These are phyloP conservation scores for Stenchaetothrips biformis DNA, from an alignment of 2,888 invertebrate genomes.

Conservation along the genomic window DNA sequence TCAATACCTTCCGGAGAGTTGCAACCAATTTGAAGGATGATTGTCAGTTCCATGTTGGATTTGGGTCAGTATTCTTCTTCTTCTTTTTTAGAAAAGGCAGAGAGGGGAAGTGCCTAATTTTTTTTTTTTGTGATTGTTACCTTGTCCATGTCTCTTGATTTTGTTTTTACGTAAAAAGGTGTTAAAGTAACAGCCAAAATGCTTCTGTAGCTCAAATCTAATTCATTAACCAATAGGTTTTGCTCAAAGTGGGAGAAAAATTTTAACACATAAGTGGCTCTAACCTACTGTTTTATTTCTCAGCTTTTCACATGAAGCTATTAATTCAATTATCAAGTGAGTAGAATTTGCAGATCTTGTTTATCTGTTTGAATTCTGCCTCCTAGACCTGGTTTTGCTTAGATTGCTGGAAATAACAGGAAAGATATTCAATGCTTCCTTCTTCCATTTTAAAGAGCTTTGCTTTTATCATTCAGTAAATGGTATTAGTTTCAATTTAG, in stretches of 20 bases:
- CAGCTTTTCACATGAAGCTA: constrained; percentile 15
- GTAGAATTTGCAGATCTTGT: background rate
- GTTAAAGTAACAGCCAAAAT: no score
- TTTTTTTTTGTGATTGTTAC: no score
- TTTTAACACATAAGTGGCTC: background rate
- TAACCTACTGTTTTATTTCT: constrained; percentile 2
- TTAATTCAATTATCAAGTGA: constrained; percentile 4
- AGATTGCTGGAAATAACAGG: background rate
- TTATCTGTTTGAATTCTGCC: background rate
- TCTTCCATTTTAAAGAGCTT: background rate
- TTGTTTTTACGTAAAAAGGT: no score
- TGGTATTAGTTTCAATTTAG: background rate
- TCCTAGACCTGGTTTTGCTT: background rate
- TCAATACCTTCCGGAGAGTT: constrained; percentile 61
- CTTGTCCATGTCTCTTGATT: no score
- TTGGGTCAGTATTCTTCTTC: constrained; percentile 54
- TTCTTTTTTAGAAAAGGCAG: background rate
- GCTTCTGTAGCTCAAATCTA: no score
- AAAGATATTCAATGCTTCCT: background rate
- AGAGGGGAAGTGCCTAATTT: no score
- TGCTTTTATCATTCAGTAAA: background rate
- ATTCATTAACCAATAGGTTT: no score
- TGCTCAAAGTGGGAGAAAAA: background rate
- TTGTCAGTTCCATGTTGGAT: constrained; percentile 88
- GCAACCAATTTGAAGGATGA: constrained; percentile 64